A percentile compares a stretch with the other conserved stretches of the same genome.
These are phyloP conservation scores for Teleiodes luculella DNA, from an alignment of 2,888 invertebrate genomes.

Conservation along the genomic window DNA sequence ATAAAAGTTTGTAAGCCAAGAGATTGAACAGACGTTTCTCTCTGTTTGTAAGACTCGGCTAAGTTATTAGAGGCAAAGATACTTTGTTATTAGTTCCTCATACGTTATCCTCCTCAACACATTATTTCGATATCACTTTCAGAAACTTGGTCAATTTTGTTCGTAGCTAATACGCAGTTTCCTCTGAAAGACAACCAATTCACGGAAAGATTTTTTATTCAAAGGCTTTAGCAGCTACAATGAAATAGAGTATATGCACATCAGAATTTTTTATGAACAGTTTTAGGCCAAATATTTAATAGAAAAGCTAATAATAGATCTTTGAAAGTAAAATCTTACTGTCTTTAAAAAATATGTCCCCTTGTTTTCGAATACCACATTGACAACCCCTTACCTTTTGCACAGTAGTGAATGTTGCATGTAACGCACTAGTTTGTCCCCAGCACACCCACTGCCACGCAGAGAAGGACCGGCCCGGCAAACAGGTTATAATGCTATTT, in stretches of 20 bases:
- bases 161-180: slow-evolving; percentile 1
- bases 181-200: slow-evolving; percentile 18
- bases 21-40: no score
- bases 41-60: neutral
- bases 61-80: neutral
- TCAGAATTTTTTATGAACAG: neutral
- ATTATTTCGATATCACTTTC: neutral
- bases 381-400: slow-evolving; percentile 24
- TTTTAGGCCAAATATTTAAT: no score
- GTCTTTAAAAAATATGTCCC: no score
- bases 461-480: slow-evolving; percentile 26
- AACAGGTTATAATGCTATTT: slow-evolving; percentile 41
- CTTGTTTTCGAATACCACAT: neutral
- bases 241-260: neutral
- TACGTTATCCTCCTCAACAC: neutral
- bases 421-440: slow-evolving; percentile 50
- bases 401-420: slow-evolving; percentile 35
- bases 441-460: slow-evolving; percentile 35
- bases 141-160: slow-evolving; percentile 18
- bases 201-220: no score
- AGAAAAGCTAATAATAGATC: no score
- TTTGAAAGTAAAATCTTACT: no score
- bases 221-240: neutral
- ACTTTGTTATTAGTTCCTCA: neutral
- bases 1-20: no score